Percentiles rank a stretch among this genome's conserved stretches.
phyloP scores from a whole-genome alignment of 2,113 vertebrate genomes.

The Mohoua ochrocephala region DNA sequence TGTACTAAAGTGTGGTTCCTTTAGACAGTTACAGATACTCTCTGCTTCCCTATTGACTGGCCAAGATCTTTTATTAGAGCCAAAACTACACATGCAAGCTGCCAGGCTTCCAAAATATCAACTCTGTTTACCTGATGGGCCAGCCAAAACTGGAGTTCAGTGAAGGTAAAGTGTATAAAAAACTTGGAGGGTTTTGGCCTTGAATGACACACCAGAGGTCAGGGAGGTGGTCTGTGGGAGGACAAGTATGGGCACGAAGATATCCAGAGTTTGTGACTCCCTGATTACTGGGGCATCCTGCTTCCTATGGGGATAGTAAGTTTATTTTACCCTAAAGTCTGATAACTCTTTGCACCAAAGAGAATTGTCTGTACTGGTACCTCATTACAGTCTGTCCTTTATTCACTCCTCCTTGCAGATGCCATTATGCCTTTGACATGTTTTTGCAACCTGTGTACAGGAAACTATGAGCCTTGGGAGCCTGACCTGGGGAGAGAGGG shows the following conservation, averaged over 20 bases:
- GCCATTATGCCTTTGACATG: neutral
- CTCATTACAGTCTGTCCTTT: neutral
- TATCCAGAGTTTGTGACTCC: neutral
- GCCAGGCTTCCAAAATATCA: conserved; percentile 4
- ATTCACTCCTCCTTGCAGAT: neutral
- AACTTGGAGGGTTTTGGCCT: neutral
- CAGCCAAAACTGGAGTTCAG: conserved; percentile 13
- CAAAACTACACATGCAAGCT: neutral
- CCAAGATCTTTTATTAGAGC: neutral
- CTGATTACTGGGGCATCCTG: neutral
- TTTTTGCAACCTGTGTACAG: neutral
- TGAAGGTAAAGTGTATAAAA: neutral
- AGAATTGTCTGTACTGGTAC: neutral
- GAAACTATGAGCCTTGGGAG: neutral
- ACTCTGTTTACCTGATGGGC: neutral
- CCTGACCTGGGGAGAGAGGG: neutral
- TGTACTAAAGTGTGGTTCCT: neutral
- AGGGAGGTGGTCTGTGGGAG: neutral
- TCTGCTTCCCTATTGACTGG: neutral
- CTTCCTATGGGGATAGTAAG: neutral
- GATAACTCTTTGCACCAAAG: neutral
- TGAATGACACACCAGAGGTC: neutral
- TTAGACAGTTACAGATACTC: neutral
- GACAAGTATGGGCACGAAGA: fast-evolving
- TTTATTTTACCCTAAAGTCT: neutral